Evolutionary conservation across 2,113 vertebrate genomes (phyloP), one percentile per base, ranked within the genome.

Genomic region (Nothoprocta perdicaria): DNA sequence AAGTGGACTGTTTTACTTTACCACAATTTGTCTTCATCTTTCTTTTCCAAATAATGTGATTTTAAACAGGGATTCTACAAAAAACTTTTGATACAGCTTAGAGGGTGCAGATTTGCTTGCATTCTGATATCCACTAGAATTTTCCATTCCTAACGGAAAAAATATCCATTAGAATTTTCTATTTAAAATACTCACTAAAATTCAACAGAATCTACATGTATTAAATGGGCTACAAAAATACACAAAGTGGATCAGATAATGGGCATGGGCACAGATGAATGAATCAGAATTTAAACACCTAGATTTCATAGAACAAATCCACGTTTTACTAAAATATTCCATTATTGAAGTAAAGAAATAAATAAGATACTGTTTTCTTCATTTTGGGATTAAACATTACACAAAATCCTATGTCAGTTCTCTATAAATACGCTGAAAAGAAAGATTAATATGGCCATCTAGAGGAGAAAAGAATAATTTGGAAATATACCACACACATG

Each of bases 361-460:
- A 88, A 67, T 31, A 27, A 63, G 48, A 91, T 5, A 50, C 33
- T 72, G 76, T n/a, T 89, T 94, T 92, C 61, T 77, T 83, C 76
- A 43, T 93, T 93, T 53, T 60, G 55, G 79, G 52, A 89, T 26
- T 57, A 83, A 92, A 92, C 46, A 55, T 52, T 61, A 62, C 27
- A 67, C 23, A 72, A 75, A 76, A 63, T 71, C 35, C 12, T 46
- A 77, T 81, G 38, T 14, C 22, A 86, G 77, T 88, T 84, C 74
- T 43, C 26, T 10, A 94, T 14, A 94, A 89, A 85, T 26, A 80
- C 22, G 33, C 77, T 80, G 71, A 88, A 96, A 93, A 84, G 84
- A 69, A 97, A 95, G 96, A 96, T 97, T 96, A 97, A 97, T 90
- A 97, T 92, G 96, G 97, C 97, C 97, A 97, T 85, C 97, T 97